A percentile compares a stretch with the other conserved stretches of the same genome.
Evolutionary conservation across 2,888 invertebrate genomes (phyloP).

Genomic region (Philaethria dido): DNA sequence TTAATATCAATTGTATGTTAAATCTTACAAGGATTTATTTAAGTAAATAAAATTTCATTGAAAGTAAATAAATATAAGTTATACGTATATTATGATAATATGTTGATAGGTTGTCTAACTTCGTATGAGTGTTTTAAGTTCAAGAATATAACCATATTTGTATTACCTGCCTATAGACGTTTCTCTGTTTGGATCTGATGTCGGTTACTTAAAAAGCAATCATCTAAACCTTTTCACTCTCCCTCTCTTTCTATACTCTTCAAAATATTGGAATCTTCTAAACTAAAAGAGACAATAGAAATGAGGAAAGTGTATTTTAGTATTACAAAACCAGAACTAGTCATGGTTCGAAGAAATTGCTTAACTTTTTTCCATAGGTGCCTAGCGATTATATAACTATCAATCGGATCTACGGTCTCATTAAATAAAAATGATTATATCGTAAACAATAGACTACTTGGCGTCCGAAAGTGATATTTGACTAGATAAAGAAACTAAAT

Average conservation of each 20-base stretch:
- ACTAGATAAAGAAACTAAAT: conserved; percentile 67
- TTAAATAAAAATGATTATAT: conserved; percentile 79
- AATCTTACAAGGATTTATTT: not conserved
- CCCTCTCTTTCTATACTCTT: too few relatives aligned
- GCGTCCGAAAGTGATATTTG: conserved; percentile 79
- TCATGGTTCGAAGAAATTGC: conserved; percentile 29
- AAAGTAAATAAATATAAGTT: conserved; percentile 1
- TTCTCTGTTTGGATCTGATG: not conserved
- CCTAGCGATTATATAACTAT: conserved; percentile 76
- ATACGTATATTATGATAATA: too few relatives aligned
- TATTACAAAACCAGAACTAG: not conserved
- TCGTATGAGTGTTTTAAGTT: not conserved
- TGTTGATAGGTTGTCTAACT: not conserved
- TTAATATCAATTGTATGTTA: conserved; percentile 7
- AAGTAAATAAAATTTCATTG: conserved; percentile 1
- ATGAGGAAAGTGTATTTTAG: conserved; percentile 1
- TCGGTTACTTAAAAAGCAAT: not conserved
- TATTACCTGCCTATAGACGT: not conserved
- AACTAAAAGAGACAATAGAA: not conserved
- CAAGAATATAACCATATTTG: not conserved
- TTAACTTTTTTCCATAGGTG: conserved; percentile 66
- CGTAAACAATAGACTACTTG: conserved; percentile 75
- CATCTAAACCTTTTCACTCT: too few relatives aligned
- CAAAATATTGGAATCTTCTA: not conserved
- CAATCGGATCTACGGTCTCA: conserved; percentile 76